phyloP scores from a whole-genome alignment of 2,113 vertebrate species.

The Podiceps cristatus region DNA sequence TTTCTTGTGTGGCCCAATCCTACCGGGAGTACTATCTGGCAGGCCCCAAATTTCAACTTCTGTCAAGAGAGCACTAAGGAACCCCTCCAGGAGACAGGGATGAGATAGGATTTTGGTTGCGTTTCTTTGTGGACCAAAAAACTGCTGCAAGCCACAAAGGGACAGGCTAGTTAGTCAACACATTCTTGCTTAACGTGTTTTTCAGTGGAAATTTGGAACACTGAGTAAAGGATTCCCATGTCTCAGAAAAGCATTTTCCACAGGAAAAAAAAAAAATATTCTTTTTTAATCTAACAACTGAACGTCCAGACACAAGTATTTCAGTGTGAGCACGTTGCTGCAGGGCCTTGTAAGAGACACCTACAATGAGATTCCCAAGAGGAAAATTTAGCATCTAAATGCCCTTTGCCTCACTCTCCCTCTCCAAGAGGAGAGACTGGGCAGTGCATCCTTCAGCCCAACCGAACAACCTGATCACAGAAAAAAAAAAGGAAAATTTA shows the following conservation, averaged over 20 bases:
- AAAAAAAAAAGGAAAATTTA: background rate
- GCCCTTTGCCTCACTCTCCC: background rate
- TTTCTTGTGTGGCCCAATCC: slow-evolving; percentile 32
- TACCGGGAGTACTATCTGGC: background rate
- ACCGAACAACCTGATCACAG: background rate
- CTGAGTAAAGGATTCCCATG: slow-evolving; percentile 17
- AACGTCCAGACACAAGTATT: background rate
- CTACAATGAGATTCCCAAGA: background rate
- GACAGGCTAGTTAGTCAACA: background rate
- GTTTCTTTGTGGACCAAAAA: background rate
- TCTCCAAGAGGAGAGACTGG: background rate
- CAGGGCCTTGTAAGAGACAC: background rate
- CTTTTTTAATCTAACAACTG: background rate
- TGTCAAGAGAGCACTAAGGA: slow-evolving; percentile 5
- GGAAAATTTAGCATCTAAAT: background rate
- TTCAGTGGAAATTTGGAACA: slow-evolving; percentile 20
- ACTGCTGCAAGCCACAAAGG: slow-evolving; percentile 7
- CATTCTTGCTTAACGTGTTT: background rate
- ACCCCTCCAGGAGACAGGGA: background rate
- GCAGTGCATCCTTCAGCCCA: background rate
- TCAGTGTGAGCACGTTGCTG: background rate
- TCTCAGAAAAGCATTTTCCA: background rate
- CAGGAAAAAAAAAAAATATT: background rate
- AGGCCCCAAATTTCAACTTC: background rate
- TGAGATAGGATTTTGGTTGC: background rate